Evolutionary conservation across 2,888 invertebrate species (phyloP).

Genomic region (Tetanocera ferruginea): DNA sequence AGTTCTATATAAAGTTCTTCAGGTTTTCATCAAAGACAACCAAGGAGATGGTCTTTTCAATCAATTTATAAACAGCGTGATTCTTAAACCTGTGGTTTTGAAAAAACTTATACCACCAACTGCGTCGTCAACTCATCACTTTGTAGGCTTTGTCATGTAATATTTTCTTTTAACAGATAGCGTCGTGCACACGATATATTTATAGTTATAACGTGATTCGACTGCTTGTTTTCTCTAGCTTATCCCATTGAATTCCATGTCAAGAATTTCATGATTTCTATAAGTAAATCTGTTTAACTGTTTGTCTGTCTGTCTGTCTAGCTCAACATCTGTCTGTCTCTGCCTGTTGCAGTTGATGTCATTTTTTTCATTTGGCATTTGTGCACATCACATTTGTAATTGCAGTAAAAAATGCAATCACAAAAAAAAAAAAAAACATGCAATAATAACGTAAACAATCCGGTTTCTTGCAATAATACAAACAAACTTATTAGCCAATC

Average conservation of each 20-base stretch:
- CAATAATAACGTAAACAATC: constrained; percentile 11
- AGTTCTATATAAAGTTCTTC: too few relatives aligned
- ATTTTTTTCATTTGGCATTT: background rate
- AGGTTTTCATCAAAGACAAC: too few relatives aligned
- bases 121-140: background rate
- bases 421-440: background rate
- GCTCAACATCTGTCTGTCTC: too few relatives aligned
- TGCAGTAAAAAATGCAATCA: background rate
- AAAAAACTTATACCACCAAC: background rate
- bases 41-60: too few relatives aligned
- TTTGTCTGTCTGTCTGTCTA: background rate
- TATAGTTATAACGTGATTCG: background rate
- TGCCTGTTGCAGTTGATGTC: background rate
- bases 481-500: constrained; percentile 27
- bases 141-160: background rate
- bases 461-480: constrained; percentile 30
- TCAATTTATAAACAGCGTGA: too few relatives aligned
- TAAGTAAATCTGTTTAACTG: background rate
- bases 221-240: background rate
- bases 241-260: constrained; percentile 20
- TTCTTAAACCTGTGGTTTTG: background rate
- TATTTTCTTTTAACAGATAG: too few relatives aligned
- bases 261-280: constrained; percentile 26
- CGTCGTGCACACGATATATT: background rate
- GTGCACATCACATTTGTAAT: background rate